Evolutionary conservation across 1,140 invertebrate genomes (phyloP).

Genomic region (Drosophila ambigua): DNA sequence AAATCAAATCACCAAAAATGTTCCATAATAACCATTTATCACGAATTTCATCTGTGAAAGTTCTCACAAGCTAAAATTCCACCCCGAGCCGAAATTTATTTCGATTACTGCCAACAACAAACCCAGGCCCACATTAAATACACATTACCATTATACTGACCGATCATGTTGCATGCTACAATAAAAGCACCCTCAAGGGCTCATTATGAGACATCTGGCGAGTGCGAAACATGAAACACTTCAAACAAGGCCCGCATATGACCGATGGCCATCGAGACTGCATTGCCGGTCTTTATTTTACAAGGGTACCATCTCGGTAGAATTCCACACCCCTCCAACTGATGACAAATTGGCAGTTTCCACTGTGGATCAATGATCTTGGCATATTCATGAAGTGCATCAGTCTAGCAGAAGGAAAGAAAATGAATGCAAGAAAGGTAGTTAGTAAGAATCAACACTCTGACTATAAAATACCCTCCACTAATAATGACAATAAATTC

Average conservation of each 20-base stretch:
- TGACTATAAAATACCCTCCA: too few species aligned
- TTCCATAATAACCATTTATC: too few species aligned
- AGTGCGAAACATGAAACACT: slow-evolving; percentile 54
- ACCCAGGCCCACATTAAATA: slow-evolving; percentile 64
- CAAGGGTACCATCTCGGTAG: slow-evolving; percentile 28
- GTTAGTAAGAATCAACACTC: too few species aligned
- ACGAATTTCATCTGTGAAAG: slow-evolving; percentile 7
- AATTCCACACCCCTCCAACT: slow-evolving; percentile 42
- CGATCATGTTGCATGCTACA: slow-evolving; percentile 75
- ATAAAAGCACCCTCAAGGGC: slow-evolving; percentile 52
- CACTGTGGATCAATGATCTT: slow-evolving; percentile 15
- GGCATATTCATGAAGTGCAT: slow-evolving; percentile 1
- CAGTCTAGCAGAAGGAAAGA: slow-evolving; percentile 43
- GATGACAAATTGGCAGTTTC: slow-evolving; percentile 43
- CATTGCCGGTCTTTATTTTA: slow-evolving; percentile 17
- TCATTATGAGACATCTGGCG: slow-evolving; percentile 48
- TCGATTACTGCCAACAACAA: slow-evolving; percentile 22
- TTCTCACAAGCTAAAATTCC: slow-evolving; percentile 30
- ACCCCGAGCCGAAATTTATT: slow-evolving; percentile 39
- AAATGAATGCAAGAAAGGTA: too few species aligned
- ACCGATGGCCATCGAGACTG: slow-evolving; percentile 60
- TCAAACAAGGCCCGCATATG: slow-evolving; percentile 64
- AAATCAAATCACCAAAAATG: too few species aligned
- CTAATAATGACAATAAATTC: too few species aligned
- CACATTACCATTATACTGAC: slow-evolving; percentile 61